Evolutionary conservation across 2,888 invertebrate genomes (phyloP), one percentile per base, ranked within the genome.

Genomic region (Drosophila recens): DNA sequence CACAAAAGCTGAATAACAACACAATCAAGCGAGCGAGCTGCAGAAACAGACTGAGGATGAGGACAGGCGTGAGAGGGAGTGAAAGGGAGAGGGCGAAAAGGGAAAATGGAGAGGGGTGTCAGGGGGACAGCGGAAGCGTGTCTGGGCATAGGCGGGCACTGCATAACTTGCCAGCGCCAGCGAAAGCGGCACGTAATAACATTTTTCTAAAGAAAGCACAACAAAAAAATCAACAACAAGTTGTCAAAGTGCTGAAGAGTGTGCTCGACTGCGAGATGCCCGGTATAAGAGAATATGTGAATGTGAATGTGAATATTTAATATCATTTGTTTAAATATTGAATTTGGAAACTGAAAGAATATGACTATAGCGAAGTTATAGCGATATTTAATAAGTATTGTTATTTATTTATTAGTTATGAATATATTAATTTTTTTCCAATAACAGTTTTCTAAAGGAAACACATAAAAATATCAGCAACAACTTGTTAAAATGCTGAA

Each of bases 131-230:
- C 45, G 61, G 61, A 68, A 86, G 82, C 88, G 80, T 83, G 88
- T 85, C 89, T 87, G 69, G 73, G 89, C 89, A 84, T 89, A 85
- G 82, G 82, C 89, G 79, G 76, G 48, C 72, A 81, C 84, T 87
- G 87, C 89, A 84, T 84, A 84, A 84, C 87, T 89, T 89, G 79
- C 71, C 84, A 80, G 75, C 71, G 70, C 72, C 87, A 67, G 71
- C 74, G 88, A 64, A 82, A 82, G 89, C 86, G 88, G 89, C 86
- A 89, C 86, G 88, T 84, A 84, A 84, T 84, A 84, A 84, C 84
- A 84, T 84, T 84, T 84, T 84, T 84, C 84, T 80, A 89, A 82
- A 80, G 88, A 75, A 80, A 80, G 69, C 83, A 79, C 74, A 86
- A 62, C 27, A 27, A 27, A 56, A 69, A 83, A 59, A 57, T 53